Evolutionary conservation across 1,140 invertebrate genomes (phyloP).

Genomic region (Hyphantria cunea): DNA sequence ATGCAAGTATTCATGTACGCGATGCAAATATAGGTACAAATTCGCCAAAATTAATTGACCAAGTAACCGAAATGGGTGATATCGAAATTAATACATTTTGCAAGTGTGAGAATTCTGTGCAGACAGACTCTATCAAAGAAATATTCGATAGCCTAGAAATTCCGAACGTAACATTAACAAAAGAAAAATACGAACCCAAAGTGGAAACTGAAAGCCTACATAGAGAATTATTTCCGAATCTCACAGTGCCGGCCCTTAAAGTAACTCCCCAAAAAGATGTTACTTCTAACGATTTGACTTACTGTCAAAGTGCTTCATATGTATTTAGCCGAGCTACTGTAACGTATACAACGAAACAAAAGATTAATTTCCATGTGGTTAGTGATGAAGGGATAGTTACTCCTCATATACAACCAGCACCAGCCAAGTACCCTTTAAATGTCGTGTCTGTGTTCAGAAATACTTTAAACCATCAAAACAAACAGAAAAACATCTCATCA

Average conservation of each 20-base stretch:
- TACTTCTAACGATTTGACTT: slow-evolving; percentile 37
- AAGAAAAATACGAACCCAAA: slow-evolving; percentile 57
- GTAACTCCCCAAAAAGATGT: slow-evolving; percentile 35
- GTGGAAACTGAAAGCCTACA: slow-evolving; percentile 46
- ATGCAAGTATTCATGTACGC: slow-evolving; percentile 32
- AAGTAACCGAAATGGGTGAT: slow-evolving; percentile 46
- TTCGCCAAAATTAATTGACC: slow-evolving; percentile 41
- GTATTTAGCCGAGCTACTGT: slow-evolving; percentile 65
- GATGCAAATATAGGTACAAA: slow-evolving; percentile 50
- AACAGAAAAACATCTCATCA: slow-evolving; percentile 11
- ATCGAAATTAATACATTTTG: slow-evolving; percentile 32
- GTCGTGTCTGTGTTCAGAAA: slow-evolving; percentile 66
- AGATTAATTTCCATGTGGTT: slow-evolving; percentile 69
- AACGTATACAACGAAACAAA: slow-evolving; percentile 71
- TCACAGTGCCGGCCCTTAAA: slow-evolving; percentile 45
- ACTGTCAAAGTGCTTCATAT: slow-evolving; percentile 53
- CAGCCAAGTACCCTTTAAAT: slow-evolving; percentile 60
- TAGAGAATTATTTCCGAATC: slow-evolving; percentile 53
- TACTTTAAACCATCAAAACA: slow-evolving; percentile 47
- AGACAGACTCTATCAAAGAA: slow-evolving; percentile 39
- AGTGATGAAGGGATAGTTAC: slow-evolving; percentile 44
- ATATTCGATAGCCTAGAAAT: slow-evolving; percentile 68
- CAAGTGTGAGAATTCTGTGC: slow-evolving; percentile 34
- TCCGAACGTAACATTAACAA: slow-evolving; percentile 70
- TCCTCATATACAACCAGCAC: slow-evolving; percentile 44